Evolutionary conservation across 2,888 invertebrate species (phyloP).

Genomic region (Cylindroiulus punctatus): DNA sequence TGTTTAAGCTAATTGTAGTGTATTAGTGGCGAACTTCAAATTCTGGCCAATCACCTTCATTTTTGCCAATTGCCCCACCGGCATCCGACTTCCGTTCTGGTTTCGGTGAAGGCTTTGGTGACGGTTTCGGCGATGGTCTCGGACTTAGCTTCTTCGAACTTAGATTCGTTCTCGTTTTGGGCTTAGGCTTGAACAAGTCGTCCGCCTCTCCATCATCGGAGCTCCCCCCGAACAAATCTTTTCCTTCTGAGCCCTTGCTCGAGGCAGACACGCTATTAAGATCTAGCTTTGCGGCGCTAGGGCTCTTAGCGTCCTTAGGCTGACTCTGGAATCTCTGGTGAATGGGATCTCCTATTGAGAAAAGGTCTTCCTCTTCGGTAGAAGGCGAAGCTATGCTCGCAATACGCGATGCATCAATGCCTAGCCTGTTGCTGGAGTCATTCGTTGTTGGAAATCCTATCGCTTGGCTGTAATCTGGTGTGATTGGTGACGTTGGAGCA

Average conservation of each 20-base stretch:
- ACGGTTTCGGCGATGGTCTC: conserved; percentile 21
- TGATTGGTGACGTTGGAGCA: conserved; percentile 54
- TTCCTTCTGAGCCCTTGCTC: background rate
- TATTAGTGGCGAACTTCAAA: background rate
- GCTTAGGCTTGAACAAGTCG: conserved; percentile 48
- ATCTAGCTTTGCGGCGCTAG: background rate
- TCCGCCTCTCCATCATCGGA: conserved; percentile 49
- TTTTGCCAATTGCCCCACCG: background rate
- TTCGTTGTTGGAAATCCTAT: background rate
- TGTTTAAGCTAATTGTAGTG: background rate
- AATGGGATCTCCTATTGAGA: conserved; percentile 56
- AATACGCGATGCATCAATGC: background rate
- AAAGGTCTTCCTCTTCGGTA: conserved; percentile 61
- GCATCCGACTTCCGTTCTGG: conserved; percentile 1
- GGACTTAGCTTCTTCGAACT: conserved; percentile 2
- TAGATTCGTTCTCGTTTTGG: conserved; percentile 47
- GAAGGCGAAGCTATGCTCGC: conserved; percentile 59
- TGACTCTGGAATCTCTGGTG: conserved; percentile 2
- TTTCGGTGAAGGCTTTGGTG: conserved; percentile 25
- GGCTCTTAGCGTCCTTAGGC: conserved; percentile 1
- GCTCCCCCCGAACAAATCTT: conserved; percentile 42
- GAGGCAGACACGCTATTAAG: background rate
- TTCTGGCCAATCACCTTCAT: background rate
- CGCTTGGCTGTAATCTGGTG: conserved; percentile 7
- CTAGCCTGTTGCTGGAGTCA: background rate